Evolutionary conservation across 2,797 vertebrate genomes (phyloP), one percentile per base, ranked within the genome.

Genomic region (Kryptopterus vitreolus): DNA sequence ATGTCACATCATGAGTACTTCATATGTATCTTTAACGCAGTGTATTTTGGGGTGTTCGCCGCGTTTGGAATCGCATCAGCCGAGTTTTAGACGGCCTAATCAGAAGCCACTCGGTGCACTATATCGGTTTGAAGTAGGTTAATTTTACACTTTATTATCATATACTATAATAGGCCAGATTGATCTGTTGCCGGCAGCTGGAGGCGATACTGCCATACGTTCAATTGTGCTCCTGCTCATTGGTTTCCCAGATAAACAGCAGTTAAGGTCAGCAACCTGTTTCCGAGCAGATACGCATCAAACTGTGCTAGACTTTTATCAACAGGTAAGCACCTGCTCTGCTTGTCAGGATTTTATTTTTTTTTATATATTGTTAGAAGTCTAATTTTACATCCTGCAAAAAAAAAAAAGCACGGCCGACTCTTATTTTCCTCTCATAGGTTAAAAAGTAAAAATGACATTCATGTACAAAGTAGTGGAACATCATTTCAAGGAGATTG

Each of bases 271-370:
- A 78, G 71, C 33, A 22, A 79, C 46, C 43, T 8, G 12, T 76
- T 38, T 13, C 52, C 62, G 71, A 84, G 29, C 46, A 78, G 71
- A 81, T 84, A 75, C 31, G 16, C 69, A 80, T 80, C 55, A 26
- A 68, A 71, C 79, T 53, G 68, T 62, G 33, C 55, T 80, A 74
- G 52, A 65, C 46, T 50, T 78, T 75, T 70, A 82, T 80, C 82
- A 68, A 82, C 75, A 48, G 55, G 70, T 82, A 80, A 78, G 82
- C 82, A 85, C 80, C 85, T 80, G 83, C 61, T 33, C 2, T 55
- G 72, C 31, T 83, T 79, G 81, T 81, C 72, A 31, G 35, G 63
- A 66, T 58, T 35, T 66, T 69, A 68, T 52, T 24, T 16, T 10
- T 3, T 33, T 65, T 62, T 79, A 73, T 76, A n/a, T 38, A 68